Evolutionary conservation across 2,113 vertebrate genomes (phyloP).

Genomic region (Melanotaenia duboulayi): DNA sequence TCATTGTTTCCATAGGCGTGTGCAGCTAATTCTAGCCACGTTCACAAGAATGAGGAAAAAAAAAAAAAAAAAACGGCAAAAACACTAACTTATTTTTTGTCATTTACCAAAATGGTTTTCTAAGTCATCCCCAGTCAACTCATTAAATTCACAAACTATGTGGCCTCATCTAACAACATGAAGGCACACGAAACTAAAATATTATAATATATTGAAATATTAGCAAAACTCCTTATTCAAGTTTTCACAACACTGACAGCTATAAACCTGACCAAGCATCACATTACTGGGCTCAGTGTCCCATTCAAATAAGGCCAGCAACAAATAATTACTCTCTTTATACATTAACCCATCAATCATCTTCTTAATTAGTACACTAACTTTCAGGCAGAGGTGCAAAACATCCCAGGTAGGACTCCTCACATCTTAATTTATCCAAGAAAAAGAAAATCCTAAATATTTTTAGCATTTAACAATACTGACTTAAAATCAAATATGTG

Average conservation of each 20-base stretch:
- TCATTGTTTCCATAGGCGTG: constrained; percentile 17
- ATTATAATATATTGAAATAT: neutral
- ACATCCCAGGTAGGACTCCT: neutral
- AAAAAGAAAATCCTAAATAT: too few relatives aligned
- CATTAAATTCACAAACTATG: neutral
- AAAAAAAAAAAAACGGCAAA: too few relatives aligned
- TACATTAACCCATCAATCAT: neutral
- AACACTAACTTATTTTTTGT: too few relatives aligned
- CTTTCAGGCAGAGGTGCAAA: neutral
- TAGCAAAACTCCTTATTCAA: neutral
- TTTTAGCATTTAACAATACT: too few relatives aligned
- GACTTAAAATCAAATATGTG: too few relatives aligned
- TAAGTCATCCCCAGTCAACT: constrained; percentile 3
- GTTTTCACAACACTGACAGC: neutral
- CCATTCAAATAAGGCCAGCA: neutral
- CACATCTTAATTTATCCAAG: too few relatives aligned
- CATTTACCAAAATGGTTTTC: neutral
- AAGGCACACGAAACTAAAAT: too few relatives aligned
- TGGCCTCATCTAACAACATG: neutral
- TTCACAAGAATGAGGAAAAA: too few relatives aligned
- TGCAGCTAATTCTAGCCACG: constrained; percentile 16
- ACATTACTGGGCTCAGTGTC: neutral
- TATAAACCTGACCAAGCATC: neutral
- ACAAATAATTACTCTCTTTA: neutral
- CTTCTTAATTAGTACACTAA: neutral